Evolutionary conservation across 2,888 invertebrate species (phyloP), one percentile per base, ranked within the genome.

Genomic region (Malthinus flaveolus): DNA sequence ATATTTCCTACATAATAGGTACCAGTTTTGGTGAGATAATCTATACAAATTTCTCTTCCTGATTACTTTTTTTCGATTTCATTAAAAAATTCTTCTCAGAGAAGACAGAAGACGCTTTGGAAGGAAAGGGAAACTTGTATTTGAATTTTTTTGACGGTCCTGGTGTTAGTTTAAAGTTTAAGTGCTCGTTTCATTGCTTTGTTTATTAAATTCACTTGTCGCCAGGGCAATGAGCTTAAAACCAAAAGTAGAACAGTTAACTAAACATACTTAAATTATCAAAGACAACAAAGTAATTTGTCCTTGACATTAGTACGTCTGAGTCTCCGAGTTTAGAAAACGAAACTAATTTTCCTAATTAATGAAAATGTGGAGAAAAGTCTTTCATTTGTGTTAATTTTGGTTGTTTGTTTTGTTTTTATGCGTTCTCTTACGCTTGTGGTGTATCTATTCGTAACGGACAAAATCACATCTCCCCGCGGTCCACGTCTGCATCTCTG

Each of bases 381-480:
- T 9, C 8, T n/a, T 15, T 42, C 15, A 23, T 13, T 42, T n/a
- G n/a, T 42, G n/a, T 42, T 42, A n/a, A 42, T 42, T 42, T 42
- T 42, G 37, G 15, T n/a, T 23, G 23, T 42, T 2, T 15, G 15
- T 15, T 42, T 42, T 42, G 49, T 59, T 59, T 56, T 61, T 56
- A 56, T 56, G 60, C 52, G 45, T 61, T 33, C 52, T 53, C 56
- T 61, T n/a, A n/a, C 48, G 56, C 53, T 42, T 61, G 60, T 46
- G 50, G 53, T 51, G 49, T 53, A 56, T 52, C 56, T 56, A 37
- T 58, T 67, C 62, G 62, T 69, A 67, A 69, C 68, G 68, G 69
- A 68, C 68, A 67, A 67, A 61, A 68, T 65, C 66, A 67, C 66
- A 65, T 65, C 59, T 63, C 62, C 61, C 59, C 63, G 61, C 57